Conservation (phyloP, 2,113 vertebrate genomes). For the Solea solea region DNA sequence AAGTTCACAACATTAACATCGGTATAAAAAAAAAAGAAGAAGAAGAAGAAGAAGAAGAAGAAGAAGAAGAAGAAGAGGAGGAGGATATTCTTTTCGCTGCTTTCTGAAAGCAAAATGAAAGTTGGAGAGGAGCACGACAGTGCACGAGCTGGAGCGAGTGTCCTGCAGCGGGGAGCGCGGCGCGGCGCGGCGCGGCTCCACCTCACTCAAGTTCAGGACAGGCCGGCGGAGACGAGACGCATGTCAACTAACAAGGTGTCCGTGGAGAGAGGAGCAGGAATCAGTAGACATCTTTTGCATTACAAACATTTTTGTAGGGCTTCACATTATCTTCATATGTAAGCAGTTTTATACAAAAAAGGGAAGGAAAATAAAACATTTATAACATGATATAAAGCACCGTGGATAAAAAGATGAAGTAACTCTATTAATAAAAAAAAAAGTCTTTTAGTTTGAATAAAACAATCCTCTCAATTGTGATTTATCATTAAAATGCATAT, state of each 20-base stretch:
- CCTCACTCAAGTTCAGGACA: slow-evolving; percentile 57
- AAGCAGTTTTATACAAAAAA: slow-evolving; percentile 73
- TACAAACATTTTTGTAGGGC: slow-evolving; percentile 75
- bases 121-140: slow-evolving; percentile 34
- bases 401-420: slow-evolving; percentile 65
- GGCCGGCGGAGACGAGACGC: slow-evolving; percentile 44
- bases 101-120: slow-evolving; percentile 59
- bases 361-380: slow-evolving; percentile 54
- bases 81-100: slow-evolving; percentile 36
- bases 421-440: slow-evolving; percentile 65
- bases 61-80: too few relatives aligned
- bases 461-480: slow-evolving; percentile 67
- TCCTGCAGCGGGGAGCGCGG: slow-evolving; percentile 37
- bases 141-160: slow-evolving; percentile 45
- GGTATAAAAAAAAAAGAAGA: slow-evolving; percentile 25
- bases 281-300: slow-evolving; percentile 84
- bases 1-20: slow-evolving; percentile 51
- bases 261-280: slow-evolving; percentile 65
- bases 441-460: slow-evolving; percentile 64
- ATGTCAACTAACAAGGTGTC: slow-evolving; percentile 55
- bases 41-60: slow-evolving; percentile 16
- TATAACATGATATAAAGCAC: slow-evolving; percentile 76
- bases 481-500: slow-evolving; percentile 74
- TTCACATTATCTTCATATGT: slow-evolving; percentile 86
- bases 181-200: slow-evolving; percentile 24